phyloP scores from a whole-genome alignment of 2,113 vertebrate species.

The Lota lota region DNA sequence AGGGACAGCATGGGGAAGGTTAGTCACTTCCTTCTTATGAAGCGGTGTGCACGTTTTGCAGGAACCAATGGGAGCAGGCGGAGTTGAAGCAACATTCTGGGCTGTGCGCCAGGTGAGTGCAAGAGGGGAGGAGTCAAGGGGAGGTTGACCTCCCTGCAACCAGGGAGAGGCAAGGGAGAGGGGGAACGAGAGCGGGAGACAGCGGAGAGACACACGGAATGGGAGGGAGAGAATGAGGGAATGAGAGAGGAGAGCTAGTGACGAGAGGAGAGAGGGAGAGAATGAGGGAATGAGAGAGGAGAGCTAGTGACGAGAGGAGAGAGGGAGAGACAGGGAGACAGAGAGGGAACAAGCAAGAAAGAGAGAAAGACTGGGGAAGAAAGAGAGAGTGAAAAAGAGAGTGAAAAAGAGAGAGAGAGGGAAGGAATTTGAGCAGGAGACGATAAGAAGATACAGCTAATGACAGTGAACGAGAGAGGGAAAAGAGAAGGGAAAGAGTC shows the following conservation, averaged over 20 bases:
- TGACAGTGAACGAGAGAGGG: too few species aligned
- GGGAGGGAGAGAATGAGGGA: neutral
- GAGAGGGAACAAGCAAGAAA: too few species aligned
- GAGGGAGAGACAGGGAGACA: too few species aligned
- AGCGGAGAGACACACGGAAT: conserved; percentile 18
- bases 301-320: too few species aligned
- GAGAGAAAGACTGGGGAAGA: too few species aligned
- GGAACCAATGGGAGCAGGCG: conserved; percentile 64
- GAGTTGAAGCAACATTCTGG: conserved; percentile 76
- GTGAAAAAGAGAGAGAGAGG: too few species aligned
- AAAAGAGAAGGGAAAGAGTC: too few species aligned
- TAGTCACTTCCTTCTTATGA: conserved; percentile 74
- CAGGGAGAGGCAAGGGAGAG: conserved; percentile 12
- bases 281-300: neutral
- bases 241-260: neutral
- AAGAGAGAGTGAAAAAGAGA: too few species aligned
- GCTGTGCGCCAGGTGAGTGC: conserved; percentile 69
- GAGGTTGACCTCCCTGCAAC: conserved; percentile 65
- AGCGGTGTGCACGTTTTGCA: conserved; percentile 50
- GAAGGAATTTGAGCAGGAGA: too few species aligned
- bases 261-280: neutral
- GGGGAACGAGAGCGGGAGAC: conserved; percentile 8
- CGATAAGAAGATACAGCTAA: too few species aligned
- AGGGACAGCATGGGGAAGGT: conserved; percentile 57
- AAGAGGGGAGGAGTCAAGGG: conserved; percentile 60